Evolutionary conservation across 2,797 vertebrate genomes (phyloP).

Genomic region (Garrulus glandarius): DNA sequence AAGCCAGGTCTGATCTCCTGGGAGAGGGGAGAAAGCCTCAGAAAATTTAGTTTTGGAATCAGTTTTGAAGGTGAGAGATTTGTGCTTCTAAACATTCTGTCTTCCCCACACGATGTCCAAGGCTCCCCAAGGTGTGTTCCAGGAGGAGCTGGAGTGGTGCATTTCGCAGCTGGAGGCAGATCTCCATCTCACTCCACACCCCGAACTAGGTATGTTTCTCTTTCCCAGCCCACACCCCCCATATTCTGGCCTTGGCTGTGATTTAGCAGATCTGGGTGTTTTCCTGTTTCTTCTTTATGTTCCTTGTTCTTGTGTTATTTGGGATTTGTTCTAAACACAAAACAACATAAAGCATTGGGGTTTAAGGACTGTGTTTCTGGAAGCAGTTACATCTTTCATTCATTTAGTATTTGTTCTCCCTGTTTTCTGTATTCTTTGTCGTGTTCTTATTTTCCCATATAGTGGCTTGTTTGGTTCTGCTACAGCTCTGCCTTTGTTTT

Average conservation of each 20-base stretch:
- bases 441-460: neutral
- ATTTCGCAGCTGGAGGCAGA: conserved; percentile 44
- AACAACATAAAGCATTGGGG: neutral
- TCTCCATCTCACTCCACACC: neutral
- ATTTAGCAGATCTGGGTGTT: neutral
- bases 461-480: neutral
- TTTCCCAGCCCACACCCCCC: neutral
- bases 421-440: neutral
- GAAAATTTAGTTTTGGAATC: neutral
- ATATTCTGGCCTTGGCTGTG: neutral
- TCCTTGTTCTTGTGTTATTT: neutral
- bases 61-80: neutral
- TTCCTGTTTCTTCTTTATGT: neutral
- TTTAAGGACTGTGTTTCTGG: neutral
- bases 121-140: neutral
- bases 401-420: neutral
- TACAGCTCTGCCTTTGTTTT: neutral
- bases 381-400: neutral
- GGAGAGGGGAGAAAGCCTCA: neutral
- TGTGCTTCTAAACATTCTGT: neutral
- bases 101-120: neutral
- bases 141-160: conserved; percentile 60
- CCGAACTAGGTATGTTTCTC: conserved; percentile 12
- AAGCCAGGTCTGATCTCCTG: neutral
- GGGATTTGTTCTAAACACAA: neutral